phyloP scores from a whole-genome alignment of 30 jellyfish, hydroid and myxozoan species.

The Aurelia coerulea region DNA sequence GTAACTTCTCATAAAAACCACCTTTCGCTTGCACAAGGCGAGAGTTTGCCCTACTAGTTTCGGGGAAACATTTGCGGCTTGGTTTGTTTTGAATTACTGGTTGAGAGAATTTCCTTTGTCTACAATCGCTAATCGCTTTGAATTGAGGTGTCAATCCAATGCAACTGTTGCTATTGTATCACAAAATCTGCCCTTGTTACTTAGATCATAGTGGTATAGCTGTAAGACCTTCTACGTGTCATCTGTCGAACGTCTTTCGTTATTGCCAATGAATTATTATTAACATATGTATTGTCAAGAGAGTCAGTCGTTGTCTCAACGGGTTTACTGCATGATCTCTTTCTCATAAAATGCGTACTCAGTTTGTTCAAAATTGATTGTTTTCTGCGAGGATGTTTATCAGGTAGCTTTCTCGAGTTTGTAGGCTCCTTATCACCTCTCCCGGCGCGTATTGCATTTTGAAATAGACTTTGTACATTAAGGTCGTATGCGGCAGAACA shows the following conservation, averaged over 20 bases:
- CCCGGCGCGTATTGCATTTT: conserved; percentile 33
- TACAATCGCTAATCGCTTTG: too few relatives aligned
- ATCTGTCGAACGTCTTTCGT: neutral
- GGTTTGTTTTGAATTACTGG: too few relatives aligned
- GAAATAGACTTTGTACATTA: conserved; percentile 57
- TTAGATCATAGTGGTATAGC: conserved; percentile 52
- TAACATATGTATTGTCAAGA: neutral
- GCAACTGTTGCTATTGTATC: too few relatives aligned
- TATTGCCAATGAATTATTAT: neutral
- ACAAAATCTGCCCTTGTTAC: neutral
- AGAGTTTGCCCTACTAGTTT: too few relatives aligned
- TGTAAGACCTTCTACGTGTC: conserved; percentile 50
- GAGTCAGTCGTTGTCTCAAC: conserved; percentile 23
- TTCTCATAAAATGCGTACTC: conserved; percentile 46
- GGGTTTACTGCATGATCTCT: conserved; percentile 39
- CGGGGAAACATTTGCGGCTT: too few relatives aligned
- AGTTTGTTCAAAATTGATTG: conserved; percentile 41
- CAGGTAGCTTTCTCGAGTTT: conserved; percentile 7
- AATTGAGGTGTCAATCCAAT: too few relatives aligned
- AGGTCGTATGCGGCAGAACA: conserved; percentile 71
- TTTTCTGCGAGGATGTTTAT: conserved; percentile 24
- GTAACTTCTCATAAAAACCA: too few relatives aligned
- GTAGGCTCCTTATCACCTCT: conserved; percentile 22
- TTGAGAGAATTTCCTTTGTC: too few relatives aligned
- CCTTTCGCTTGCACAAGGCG: too few relatives aligned